phyloP scores from a whole-genome alignment of 2,113 vertebrate genomes.

The cat (Felis catus) region F.catus_Fca126_mat1.0 CM031420.1:15083001-15083500 shows the following conservation, averaged over 20 bases:
- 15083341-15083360: background rate
- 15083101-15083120: background rate
- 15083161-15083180: background rate
- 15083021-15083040: background rate
- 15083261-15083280: background rate
- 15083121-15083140: background rate
- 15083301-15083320: background rate
- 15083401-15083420: background rate
- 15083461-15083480: background rate
- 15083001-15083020: background rate
- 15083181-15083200: background rate
- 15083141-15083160: too few relatives aligned
- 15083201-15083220: background rate
- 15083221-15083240: background rate
- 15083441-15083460: background rate
- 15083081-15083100: background rate
- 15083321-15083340: background rate
- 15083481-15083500: background rate
- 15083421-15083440: background rate
- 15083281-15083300: background rate
- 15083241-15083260: background rate
- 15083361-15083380: background rate
- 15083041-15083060: background rate
- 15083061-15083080: background rate
- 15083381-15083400: background rate